Evolutionary conservation across 2,888 invertebrate genomes (phyloP).

Genomic region (Syrphus vitripennis): DNA sequence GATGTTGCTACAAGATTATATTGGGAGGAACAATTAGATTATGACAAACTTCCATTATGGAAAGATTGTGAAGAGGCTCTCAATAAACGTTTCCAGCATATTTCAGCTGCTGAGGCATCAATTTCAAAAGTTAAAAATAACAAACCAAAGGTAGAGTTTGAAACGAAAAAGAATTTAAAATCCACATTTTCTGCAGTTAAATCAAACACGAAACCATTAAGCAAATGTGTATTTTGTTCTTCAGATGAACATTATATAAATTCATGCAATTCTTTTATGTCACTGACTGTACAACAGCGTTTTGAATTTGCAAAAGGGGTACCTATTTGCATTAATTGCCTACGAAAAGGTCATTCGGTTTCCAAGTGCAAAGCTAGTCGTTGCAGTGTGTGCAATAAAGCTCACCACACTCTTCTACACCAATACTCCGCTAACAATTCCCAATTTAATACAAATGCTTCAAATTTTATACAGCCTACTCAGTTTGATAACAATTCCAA

Average conservation of each 20-base stretch:
- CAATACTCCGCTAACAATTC: background rate
- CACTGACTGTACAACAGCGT: background rate
- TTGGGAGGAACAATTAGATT: slow-evolving; percentile 44
- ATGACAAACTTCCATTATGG: slow-evolving; percentile 47
- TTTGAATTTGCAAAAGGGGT: background rate
- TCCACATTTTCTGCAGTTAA: background rate
- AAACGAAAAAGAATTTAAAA: background rate
- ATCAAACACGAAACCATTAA: background rate
- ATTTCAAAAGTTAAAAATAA: background rate
- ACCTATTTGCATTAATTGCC: background rate
- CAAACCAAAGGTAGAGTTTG: background rate
- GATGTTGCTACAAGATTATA: slow-evolving; percentile 28
- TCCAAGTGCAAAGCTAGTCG: background rate
- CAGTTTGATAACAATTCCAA: background rate
- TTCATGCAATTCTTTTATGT: background rate
- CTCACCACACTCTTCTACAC: background rate
- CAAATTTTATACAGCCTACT: background rate
- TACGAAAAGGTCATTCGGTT: background rate
- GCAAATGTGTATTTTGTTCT: background rate
- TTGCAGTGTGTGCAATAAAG: background rate
- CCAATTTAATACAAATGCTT: background rate
- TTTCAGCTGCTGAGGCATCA: background rate
- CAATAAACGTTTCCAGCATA: slow-evolving; percentile 7
- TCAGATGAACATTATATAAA: background rate
- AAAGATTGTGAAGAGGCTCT: slow-evolving; percentile 42